Conservation (phyloP, 2,113 vertebrate species). For the Caretta caretta region DNA sequence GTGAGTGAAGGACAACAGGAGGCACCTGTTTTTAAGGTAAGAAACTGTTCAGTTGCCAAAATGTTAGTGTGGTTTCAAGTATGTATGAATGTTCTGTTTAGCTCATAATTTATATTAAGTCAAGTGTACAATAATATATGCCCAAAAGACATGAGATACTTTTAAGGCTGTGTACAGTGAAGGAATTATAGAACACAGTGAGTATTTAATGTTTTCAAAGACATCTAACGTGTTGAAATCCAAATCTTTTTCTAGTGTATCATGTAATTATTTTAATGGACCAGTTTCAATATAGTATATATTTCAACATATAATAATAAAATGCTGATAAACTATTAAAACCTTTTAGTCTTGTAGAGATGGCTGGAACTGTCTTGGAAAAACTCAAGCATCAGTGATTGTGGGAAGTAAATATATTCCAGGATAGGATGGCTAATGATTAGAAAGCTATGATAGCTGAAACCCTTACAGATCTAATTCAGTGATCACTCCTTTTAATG, state of each 20-base stretch:
- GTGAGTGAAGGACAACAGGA: constrained; percentile 5
- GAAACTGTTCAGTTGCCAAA: constrained; percentile 7
- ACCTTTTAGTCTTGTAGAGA: neutral
- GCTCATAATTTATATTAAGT: neutral
- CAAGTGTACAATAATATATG: neutral
- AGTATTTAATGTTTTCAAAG: neutral
- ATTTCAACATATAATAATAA: neutral
- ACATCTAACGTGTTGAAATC: neutral
- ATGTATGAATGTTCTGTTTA: constrained; percentile 23
- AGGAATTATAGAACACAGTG: neutral
- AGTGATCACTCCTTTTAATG: neutral
- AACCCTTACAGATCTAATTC: constrained; percentile 7
- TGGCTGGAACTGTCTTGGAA: constrained; percentile 2
- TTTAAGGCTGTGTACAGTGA: neutral
- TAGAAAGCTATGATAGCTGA: neutral
- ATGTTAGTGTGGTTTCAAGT: constrained; percentile 43
- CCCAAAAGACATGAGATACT: constrained; percentile 4
- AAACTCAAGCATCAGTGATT: neutral
- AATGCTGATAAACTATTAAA: neutral
- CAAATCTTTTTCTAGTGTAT: neutral
- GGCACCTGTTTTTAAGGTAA: constrained; percentile 59
- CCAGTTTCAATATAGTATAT: neutral
- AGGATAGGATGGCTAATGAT: neutral
- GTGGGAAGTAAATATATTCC: neutral
- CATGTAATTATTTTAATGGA: constrained; percentile 13